Base-by-base conservation (phyloP, 2,113 vertebrate species). In the Elachura formosa region DNA sequence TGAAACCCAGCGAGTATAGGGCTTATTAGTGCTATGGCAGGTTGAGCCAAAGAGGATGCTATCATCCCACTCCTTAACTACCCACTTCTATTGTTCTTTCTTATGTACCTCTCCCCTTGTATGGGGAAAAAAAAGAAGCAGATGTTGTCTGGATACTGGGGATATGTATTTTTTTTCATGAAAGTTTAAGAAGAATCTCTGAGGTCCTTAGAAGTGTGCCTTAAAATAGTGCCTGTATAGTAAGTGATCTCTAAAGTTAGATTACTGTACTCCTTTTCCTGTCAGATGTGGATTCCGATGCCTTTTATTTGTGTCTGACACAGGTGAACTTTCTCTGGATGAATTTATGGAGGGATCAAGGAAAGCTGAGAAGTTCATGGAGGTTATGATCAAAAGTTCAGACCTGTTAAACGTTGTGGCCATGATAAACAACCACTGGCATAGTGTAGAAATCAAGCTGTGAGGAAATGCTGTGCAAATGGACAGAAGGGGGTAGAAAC, bases 321-420 rank as follows among this genome's bases (percentile, higher is more conserved):
- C 96, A 99, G 99, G 98, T 49, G 98, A 99, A 89, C 98, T 99
- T 26, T 99, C 99, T 24, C 92, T 99, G 96, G 98, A 99, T 23
- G 99, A 99, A 97, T 99, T 99, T 92, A 98, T 99, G 85, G 98
- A 98, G 28, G 98, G 99, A 8, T 98, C 98, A 26, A 98, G 98
- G 46, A 98, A 95, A 33, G 98, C 99, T 5, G 96, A 98, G 7
- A 98, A 99, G 40, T 99, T 99, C 97, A 99, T 98, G 98, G 98
- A 98, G 55, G 98, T 99, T 92, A 98, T 99, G 98, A 98, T 99
- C 96, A 99, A 99, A 77, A 99, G 98, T 81, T 91, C 99, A 96
- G 99, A 99, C 94, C 98, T 99, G 54, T 95, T 97, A 28, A 98
- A 99, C 97, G 99, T 99, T 10, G 97, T 99, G 92, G 97, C 98